Base-by-base conservation (phyloP, 2,797 vertebrate genomes). In the Coranthus polyacanthus region DNA sequence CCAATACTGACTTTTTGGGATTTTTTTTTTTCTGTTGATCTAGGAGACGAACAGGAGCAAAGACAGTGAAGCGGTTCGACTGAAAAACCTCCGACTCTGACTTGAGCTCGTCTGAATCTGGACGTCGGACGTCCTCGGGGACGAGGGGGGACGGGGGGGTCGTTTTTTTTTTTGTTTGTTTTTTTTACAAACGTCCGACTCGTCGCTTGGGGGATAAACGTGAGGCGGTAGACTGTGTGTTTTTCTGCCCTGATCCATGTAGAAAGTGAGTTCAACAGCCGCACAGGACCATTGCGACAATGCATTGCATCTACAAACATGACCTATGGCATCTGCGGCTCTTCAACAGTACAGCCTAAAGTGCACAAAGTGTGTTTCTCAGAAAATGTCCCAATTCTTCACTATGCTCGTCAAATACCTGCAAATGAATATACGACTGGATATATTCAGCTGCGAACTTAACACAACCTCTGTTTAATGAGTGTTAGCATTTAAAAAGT, bases 341-440 rank as follows among this genome's bases (percentile, higher is more conserved):
- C 88, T 83, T 88, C 87, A 92, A 93, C 91, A 93, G 91, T 92
- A 91, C 90, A 84, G 93, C 90, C 92, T 92, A 91, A 94, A 94
- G 93, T 94, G 92, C 92, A 93, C 92, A 91, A 90, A 89, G 88
- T 90, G 85, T 88, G 81, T 89, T 82, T 86, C 72, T 86, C 72
- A 71, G 72, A 22, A 57, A 75, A 78, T 18, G 18, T 77, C 78
- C 12, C 20, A 75, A 83, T 88, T 87, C 78, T 88, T 85, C 61
- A 76, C 83, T 64, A 72, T 66, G 83, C 79, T 81, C 75, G 3
- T 26, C 24, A 61, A 82, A 81, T 72, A 79, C 68, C 9, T 53
- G 53, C 72, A 72, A 16, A 24, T 53, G 62, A 75, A 79, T 60
- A 62, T 45, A 62, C 7, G 6, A 56, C 45, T 68, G 55, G 24